Evolutionary conservation across 2,888 invertebrate species (phyloP).

Genomic region (Caenorhabditis parvicauda): DNA sequence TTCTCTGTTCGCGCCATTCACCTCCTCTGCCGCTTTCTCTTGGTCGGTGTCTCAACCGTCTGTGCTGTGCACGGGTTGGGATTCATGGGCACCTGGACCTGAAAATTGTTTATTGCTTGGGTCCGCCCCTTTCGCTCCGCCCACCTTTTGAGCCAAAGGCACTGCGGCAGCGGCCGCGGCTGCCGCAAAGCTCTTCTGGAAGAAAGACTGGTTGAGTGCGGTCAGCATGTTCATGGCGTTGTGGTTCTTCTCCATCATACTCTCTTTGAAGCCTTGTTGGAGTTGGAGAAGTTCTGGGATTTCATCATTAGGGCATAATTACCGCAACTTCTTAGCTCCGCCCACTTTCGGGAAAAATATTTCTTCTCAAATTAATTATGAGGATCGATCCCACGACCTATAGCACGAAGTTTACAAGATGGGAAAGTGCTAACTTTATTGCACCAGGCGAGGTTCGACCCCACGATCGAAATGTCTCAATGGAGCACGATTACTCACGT

Average conservation of each 20-base stretch:
- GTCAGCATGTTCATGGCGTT: conserved; percentile 32
- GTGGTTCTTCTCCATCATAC: conserved; percentile 23
- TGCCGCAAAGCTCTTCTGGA: conserved; percentile 22
- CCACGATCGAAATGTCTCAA: neutral
- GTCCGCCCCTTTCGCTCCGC: no score
- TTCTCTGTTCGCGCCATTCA: neutral
- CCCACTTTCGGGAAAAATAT: neutral
- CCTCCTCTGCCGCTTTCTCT: conserved; percentile 49
- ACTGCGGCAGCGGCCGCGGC: conserved; percentile 5
- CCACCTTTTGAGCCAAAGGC: no score
- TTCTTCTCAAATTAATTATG: no score
- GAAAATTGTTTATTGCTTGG: neutral
- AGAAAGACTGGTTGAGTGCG: conserved; percentile 27
- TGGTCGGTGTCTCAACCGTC: conserved; percentile 32
- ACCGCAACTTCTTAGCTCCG: neutral
- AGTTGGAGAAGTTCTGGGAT: conserved; percentile 40
- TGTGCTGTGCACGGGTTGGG: conserved; percentile 19
- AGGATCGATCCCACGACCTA: no score
- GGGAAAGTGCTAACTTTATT: no score
- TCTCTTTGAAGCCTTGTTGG: conserved; percentile 32
- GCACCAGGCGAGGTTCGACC: no score
- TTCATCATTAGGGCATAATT: neutral
- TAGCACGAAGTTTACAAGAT: no score
- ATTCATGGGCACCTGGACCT: conserved; percentile 16
- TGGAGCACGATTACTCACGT: conserved; percentile 21